Conservation (phyloP, 2,888 invertebrate species). For the Autographa gamma region DNA sequence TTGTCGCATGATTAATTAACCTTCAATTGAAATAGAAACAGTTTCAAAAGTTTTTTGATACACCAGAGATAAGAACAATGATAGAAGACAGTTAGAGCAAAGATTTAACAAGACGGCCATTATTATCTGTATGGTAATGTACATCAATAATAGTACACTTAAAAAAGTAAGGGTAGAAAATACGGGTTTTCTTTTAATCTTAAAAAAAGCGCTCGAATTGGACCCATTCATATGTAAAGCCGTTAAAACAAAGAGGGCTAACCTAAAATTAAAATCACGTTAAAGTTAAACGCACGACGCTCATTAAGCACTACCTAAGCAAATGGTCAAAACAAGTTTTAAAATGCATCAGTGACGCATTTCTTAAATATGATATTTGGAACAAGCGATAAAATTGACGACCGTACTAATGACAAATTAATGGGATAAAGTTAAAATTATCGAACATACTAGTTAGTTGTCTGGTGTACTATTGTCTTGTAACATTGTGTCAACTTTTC, state of each 20-base stretch:
- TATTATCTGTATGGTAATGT: no score
- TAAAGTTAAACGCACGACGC: background rate
- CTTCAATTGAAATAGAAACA: background rate
- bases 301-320: slow-evolving; percentile 51
- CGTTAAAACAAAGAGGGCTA: background rate
- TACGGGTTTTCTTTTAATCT: no score
- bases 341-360: slow-evolving; percentile 77
- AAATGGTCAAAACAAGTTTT: slow-evolving; percentile 56
- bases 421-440: slow-evolving; percentile 74
- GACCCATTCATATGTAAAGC: background rate
- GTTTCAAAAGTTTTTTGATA: no score
- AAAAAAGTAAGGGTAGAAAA: no score
- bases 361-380: slow-evolving; percentile 75
- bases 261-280: slow-evolving; percentile 4
- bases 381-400: slow-evolving; percentile 73
- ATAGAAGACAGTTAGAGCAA: no score
- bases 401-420: slow-evolving; percentile 79
- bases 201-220: no score
- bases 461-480: slow-evolving; percentile 63
- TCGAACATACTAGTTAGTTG: slow-evolving; percentile 64
- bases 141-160: no score
- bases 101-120: no score
- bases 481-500: slow-evolving; percentile 41
- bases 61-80: no score
- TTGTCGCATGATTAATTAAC: slow-evolving; percentile 18